phyloP scores from a whole-genome alignment of 2,888 invertebrate species.

The Chironomus riparius region DNA sequence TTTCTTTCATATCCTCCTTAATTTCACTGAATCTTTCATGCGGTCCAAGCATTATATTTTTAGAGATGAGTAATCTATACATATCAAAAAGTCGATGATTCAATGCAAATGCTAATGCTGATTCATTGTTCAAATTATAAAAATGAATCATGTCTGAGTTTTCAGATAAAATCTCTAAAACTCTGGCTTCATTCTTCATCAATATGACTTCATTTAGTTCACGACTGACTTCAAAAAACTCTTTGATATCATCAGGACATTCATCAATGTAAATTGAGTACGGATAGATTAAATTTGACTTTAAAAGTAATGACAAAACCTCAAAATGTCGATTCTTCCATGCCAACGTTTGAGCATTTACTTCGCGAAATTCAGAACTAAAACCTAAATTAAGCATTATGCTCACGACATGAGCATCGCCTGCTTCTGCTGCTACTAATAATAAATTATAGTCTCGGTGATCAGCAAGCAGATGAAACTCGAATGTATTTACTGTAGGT shows the following conservation, averaged over 20 bases:
- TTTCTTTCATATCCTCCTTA: background rate
- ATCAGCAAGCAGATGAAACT: background rate
- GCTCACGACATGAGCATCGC: background rate
- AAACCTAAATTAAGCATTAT: background rate
- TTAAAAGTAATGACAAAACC: background rate
- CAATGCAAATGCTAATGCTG: background rate
- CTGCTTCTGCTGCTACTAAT: background rate
- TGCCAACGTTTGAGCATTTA: background rate
- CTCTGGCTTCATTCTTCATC: background rate
- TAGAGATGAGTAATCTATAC: background rate
- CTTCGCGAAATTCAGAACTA: background rate
- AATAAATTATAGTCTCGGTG: background rate
- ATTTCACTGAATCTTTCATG: background rate
- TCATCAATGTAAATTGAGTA: no score
- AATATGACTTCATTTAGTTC: background rate
- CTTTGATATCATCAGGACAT: background rate
- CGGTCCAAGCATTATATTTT: background rate
- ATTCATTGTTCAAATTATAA: background rate
- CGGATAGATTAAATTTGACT: no score
- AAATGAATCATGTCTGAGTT: background rate
- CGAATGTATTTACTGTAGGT: background rate
- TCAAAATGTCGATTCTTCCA: no score
- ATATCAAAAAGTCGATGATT: background rate
- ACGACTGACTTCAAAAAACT: background rate
- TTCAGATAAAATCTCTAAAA: background rate